These are phyloP conservation scores for Tetranychus cinnabarinus DNA, from an alignment of 1,140 invertebrate species.

Conservation along the genomic window DNA sequence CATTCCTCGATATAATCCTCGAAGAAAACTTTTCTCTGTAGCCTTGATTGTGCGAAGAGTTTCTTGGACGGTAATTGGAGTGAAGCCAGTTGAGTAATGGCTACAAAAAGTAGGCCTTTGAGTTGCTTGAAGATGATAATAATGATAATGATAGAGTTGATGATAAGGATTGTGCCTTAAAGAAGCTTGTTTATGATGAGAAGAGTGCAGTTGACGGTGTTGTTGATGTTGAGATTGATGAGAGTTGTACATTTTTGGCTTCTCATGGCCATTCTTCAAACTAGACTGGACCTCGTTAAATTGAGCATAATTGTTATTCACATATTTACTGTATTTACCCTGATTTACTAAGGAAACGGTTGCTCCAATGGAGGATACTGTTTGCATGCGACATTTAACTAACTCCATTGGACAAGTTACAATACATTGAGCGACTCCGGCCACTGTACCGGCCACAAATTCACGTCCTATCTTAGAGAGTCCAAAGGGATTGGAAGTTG, in stretches of 20 bases:
- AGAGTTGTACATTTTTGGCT: too few relatives aligned
- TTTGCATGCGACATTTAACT: slow-evolving; percentile 56
- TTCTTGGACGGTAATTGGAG: not conserved
- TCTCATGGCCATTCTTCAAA: too few relatives aligned
- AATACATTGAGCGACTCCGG: slow-evolving; percentile 42
- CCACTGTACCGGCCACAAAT: slow-evolving; percentile 34
- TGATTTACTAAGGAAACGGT: slow-evolving; percentile 36
- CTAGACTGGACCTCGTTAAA: too few relatives aligned
- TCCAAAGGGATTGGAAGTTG: not conserved
- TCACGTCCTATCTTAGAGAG: slow-evolving; percentile 35
- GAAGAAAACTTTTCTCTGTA: slow-evolving; percentile 32
- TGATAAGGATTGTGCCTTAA: too few relatives aligned
- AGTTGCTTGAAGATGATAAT: too few relatives aligned
- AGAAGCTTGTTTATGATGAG: too few relatives aligned
- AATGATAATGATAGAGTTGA: too few relatives aligned
- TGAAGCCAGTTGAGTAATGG: too few relatives aligned
- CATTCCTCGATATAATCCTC: slow-evolving; percentile 46
- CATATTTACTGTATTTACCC: slow-evolving; percentile 28
- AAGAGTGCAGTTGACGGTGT: not conserved
- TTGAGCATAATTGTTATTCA: not conserved
- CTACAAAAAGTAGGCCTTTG: too few relatives aligned
- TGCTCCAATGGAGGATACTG: slow-evolving; percentile 18
- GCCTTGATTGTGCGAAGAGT: not conserved
- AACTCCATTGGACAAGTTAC: slow-evolving; percentile 61
- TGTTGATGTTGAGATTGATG: not conserved